Percentiles rank a stretch among this genome's conserved stretches.
Evolutionary conservation across 2,888 invertebrate genomes (phyloP).

Genomic region (Ypsolopha sequella): DNA sequence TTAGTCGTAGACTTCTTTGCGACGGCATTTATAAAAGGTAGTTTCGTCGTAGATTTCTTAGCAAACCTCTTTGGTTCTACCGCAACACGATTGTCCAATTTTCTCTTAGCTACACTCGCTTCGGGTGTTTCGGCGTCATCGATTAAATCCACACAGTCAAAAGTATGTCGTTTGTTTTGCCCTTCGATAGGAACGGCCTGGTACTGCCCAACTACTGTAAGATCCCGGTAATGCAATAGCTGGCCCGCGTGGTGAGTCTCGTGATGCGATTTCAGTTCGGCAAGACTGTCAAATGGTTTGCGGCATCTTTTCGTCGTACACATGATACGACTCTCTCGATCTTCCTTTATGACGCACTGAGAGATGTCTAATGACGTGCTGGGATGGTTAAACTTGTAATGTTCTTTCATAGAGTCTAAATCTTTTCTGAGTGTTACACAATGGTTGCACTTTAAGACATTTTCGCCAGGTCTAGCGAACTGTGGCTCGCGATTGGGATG

Average conservation of each 20-base stretch:
- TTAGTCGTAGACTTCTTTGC: slow-evolving; percentile 46
- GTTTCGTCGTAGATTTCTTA: too few relatives aligned
- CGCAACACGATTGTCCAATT: too few relatives aligned
- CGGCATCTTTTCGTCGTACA: slow-evolving; percentile 23
- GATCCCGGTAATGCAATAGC: too few relatives aligned
- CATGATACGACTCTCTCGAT: slow-evolving; percentile 16
- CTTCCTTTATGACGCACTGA: slow-evolving; percentile 6
- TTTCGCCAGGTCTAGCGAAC: slow-evolving; percentile 34
- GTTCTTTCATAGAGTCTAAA: slow-evolving; percentile 32
- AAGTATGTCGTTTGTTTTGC: too few relatives aligned
- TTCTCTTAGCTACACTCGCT: too few relatives aligned
- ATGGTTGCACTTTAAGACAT: slow-evolving; percentile 53
- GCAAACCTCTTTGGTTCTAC: too few relatives aligned
- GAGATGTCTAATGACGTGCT: slow-evolving; percentile 9
- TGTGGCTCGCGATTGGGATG: slow-evolving; percentile 26
- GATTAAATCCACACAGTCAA: too few relatives aligned
- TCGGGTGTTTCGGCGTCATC: too few relatives aligned
- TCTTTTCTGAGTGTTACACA: slow-evolving; percentile 40
- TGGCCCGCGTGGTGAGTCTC: slow-evolving; percentile 8
- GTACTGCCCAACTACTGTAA: too few relatives aligned
- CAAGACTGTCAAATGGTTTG: slow-evolving; percentile 22
- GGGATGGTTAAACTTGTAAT: slow-evolving; percentile 34
- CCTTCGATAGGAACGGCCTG: too few relatives aligned
- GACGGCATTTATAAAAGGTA: slow-evolving; percentile 9
- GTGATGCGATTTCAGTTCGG: slow-evolving; percentile 31